Evolutionary conservation across 2,888 invertebrate genomes (phyloP), one percentile per base, ranked within the genome.

Genomic region (Micoletzkya japonica): DNA sequence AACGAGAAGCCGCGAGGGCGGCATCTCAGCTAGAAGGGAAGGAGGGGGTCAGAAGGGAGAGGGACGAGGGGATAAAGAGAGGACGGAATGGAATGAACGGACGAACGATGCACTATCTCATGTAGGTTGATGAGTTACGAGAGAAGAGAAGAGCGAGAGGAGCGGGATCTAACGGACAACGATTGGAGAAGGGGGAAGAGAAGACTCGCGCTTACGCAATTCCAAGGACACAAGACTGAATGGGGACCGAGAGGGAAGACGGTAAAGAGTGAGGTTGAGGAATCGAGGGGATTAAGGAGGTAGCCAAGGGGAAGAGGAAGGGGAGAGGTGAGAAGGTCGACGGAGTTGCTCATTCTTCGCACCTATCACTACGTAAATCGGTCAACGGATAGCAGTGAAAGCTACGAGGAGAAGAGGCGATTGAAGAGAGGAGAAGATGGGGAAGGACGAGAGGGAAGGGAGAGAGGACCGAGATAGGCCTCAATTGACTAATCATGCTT

Each of bases 1-100:
- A 54, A 28, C 30, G 56, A 67, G 32, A 44, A 67, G 30, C 67
- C 57, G 39, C 30, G 32, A 37, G 28, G 67, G 67, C 37, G 67
- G 67, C 67, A 67, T 67, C 67, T 67, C 56, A 56, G 52, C 30
- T 10, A 44, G 44, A 44, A 44, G 20, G 10, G 20, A 14, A 44
- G 10, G 20, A 20, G 20, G 44, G 10, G 44, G 44, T 14, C 44
- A 44, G 20, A 14, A 20, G 20, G 20, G 44, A 44, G 10, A 44
- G 20, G 44, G 44, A 44, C 10, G 10, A 20, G 10, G 44, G 44
- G 10, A 44, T 44, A 14, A 20, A 44, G 44, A 20, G 20, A 20
- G 10, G 44, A 44, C 20, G 44, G 44, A 10, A 44, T 44, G 7
- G 26, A 26, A 54, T 20, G 56, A 10, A 54, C 7, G 26, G 56